phyloP scores from a whole-genome alignment of 2,888 invertebrate genomes.

The Caenorhabditis sp. region DNA sequence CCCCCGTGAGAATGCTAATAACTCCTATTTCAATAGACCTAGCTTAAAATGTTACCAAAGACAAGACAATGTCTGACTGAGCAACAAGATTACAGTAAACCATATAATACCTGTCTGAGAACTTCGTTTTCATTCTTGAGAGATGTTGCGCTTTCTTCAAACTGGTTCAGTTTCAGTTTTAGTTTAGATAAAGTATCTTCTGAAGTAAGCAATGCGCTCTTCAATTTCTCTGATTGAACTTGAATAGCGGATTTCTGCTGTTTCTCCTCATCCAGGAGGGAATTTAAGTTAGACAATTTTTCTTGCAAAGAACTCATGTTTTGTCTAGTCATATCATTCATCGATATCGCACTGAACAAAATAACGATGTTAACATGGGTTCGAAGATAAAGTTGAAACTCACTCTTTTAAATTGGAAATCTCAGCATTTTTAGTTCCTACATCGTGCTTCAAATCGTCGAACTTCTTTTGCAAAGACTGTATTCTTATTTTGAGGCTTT shows the following conservation, averaged over 20 bases:
- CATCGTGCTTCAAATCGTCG: constrained; percentile 5
- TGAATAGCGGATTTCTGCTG: constrained; percentile 39
- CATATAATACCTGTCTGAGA: constrained; percentile 17
- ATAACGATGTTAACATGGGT: not conserved
- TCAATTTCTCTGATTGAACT: constrained; percentile 45
- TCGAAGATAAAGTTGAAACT: not conserved
- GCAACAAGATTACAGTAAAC: too few relatives aligned
- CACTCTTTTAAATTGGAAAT: constrained; percentile 48
- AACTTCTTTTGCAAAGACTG: constrained; percentile 54
- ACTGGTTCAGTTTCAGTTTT: constrained; percentile 39
- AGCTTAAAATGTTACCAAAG: too few relatives aligned
- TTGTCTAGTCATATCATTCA: constrained; percentile 35
- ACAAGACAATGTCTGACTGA: too few relatives aligned
- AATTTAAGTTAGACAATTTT: constrained; percentile 37
- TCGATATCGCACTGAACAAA: constrained; percentile 30
- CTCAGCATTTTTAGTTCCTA: constrained; percentile 26
- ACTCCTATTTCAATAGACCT: too few relatives aligned
- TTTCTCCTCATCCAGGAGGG: constrained; percentile 44
- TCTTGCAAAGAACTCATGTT: constrained; percentile 56
- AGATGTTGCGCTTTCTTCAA: constrained; percentile 46
- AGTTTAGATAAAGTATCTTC: constrained; percentile 45
- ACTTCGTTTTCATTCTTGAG: constrained; percentile 42
- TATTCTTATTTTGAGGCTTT: constrained; percentile 52
- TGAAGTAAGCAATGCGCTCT: constrained; percentile 36
- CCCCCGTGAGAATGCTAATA: too few relatives aligned